Evolutionary conservation across 1,140 invertebrate genomes (phyloP).

Genomic region (Rhopalosiphum maidis): DNA sequence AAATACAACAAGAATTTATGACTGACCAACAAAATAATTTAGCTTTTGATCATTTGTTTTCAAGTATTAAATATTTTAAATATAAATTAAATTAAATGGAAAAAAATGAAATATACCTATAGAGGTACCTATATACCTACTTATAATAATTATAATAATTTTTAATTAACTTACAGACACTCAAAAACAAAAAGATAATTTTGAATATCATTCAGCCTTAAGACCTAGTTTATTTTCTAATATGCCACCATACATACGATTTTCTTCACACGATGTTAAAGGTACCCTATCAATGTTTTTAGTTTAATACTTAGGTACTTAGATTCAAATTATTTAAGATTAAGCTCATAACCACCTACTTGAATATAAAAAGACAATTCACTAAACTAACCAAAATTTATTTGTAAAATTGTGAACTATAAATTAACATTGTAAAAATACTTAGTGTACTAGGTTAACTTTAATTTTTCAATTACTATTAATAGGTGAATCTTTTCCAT

Average conservation of each 20-base stretch:
- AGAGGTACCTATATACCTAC: background rate
- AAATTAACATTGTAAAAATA: too few relatives aligned
- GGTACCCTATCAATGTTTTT: conserved; percentile 63
- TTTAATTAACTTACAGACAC: background rate
- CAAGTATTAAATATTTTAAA: background rate
- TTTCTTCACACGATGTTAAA: conserved; percentile 77
- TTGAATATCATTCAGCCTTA: conserved; percentile 63
- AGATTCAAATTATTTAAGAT: too few relatives aligned
- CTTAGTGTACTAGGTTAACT: background rate
- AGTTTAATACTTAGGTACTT: background rate
- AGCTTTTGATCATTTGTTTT: background rate
- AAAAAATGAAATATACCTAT: background rate
- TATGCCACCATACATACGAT: conserved; percentile 88
- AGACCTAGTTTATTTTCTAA: conserved; percentile 80
- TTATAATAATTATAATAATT: background rate
- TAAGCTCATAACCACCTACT: too few relatives aligned
- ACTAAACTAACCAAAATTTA: too few relatives aligned
- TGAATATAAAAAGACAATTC: too few relatives aligned
- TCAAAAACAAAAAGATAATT: background rate
- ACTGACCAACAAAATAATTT: background rate
- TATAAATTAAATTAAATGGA: background rate
- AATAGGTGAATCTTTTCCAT: conserved; percentile 68
- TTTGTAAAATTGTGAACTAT: too few relatives aligned
- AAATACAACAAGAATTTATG: background rate
- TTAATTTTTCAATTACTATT: conserved; percentile 9